Evolutionary conservation across 2,113 vertebrate species (phyloP).

Genomic region (Anguilla rostrata): DNA sequence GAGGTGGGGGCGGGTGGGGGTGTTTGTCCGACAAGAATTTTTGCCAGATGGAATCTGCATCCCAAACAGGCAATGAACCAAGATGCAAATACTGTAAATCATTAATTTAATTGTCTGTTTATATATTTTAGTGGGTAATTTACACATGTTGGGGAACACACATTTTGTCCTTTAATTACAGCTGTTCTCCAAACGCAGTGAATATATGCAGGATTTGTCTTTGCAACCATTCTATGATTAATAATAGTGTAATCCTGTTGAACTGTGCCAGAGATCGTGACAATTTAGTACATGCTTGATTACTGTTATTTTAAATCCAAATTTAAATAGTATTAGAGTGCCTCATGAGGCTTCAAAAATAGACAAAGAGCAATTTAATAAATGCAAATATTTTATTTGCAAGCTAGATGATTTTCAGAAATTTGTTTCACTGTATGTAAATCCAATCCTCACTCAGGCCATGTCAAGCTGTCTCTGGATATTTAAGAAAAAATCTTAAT

Average conservation of each 20-base stretch:
- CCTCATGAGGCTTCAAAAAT: not conserved
- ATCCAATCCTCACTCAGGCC: not conserved
- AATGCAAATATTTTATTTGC: not conserved
- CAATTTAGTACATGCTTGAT: slow-evolving; percentile 29
- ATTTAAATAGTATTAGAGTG: slow-evolving; percentile 18
- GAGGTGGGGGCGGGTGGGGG: not conserved
- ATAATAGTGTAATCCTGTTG: slow-evolving; percentile 5
- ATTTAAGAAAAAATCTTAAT: not conserved
- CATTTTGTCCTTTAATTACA: not conserved
- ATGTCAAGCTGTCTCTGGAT: not conserved
- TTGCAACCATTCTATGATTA: slow-evolving; percentile 27
- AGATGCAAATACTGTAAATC: not conserved
- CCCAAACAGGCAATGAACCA: not conserved
- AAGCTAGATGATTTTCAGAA: not conserved
- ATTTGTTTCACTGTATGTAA: not conserved
- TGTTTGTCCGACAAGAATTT: not conserved
- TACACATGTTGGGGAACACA: not conserved
- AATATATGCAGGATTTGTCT: slow-evolving; percentile 13
- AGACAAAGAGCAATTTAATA: not conserved
- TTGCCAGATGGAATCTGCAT: not conserved
- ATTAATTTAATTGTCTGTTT: not conserved
- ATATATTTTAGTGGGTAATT: not conserved
- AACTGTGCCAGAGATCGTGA: slow-evolving; percentile 21
- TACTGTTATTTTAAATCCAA: slow-evolving; percentile 30
- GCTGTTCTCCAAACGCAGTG: not conserved